Conservation (phyloP, 2,797 vertebrate genomes). For the Acanthornis magna region DNA sequence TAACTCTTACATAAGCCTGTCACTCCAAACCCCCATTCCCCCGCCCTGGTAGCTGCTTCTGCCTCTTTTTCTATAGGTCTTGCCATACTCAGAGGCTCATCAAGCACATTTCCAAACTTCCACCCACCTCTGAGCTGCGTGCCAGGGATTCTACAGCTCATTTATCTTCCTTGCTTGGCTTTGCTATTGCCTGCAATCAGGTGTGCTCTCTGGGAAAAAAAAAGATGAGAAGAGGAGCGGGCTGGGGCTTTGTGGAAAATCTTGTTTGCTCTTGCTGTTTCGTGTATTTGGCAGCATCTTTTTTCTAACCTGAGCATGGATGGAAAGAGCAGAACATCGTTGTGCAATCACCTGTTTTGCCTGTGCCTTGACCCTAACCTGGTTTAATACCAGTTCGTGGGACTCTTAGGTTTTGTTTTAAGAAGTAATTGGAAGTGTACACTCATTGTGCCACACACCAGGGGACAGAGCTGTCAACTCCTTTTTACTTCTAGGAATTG, state of each 20-base stretch:
- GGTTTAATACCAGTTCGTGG: background rate
- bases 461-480: background rate
- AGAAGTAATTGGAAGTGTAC: background rate
- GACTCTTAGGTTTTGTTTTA: background rate
- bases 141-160: background rate
- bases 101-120: constrained; percentile 23
- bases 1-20: constrained; percentile 13
- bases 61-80: constrained; percentile 7
- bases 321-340: background rate
- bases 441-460: background rate
- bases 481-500: background rate
- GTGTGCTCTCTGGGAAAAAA: background rate
- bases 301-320: background rate
- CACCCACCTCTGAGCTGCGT: constrained; percentile 8
- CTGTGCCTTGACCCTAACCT: background rate
- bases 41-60: background rate
- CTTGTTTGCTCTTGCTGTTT: background rate
- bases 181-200: background rate
- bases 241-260: background rate
- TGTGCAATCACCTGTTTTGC: background rate
- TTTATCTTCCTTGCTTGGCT: background rate
- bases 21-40: background rate
- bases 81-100: background rate
- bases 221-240: background rate
- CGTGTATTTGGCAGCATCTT: background rate